A percentile compares a stretch with the other conserved stretches of the same genome.
Conservation (phyloP, 2,797 vertebrate genomes). For the Rhynchotus rufescens region DNA sequence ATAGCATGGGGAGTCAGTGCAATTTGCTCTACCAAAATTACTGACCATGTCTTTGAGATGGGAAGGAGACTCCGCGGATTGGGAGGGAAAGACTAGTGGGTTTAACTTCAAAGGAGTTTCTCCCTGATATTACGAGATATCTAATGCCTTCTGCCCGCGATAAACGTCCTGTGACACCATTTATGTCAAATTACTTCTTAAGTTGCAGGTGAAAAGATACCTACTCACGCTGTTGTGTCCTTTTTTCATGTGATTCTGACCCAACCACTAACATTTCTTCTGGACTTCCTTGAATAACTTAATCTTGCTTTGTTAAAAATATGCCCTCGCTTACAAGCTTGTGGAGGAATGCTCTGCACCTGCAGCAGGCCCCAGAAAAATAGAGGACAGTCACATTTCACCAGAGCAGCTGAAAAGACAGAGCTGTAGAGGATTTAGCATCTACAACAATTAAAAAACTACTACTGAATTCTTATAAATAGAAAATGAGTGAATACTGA, state of each 20-base stretch:
- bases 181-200: conserved; percentile 26
- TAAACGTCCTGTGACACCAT: not conserved
- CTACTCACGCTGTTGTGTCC: not conserved
- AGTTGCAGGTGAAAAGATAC: conserved; percentile 20
- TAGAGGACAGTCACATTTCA: not conserved
- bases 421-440: not conserved
- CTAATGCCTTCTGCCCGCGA: not conserved
- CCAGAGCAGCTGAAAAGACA: not conserved
- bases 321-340: not conserved
- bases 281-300: conserved; percentile 31
- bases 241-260: conserved; percentile 49
- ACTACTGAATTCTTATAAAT: not conserved
- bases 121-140: not conserved
- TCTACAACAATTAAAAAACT: not conserved
- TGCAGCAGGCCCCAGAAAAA: not conserved
- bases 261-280: conserved; percentile 15
- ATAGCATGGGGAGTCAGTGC: not conserved
- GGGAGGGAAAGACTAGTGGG: not conserved
- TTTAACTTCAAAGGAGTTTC: not conserved
- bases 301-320: conserved; percentile 5
- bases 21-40: not conserved
- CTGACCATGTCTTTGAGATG: not conserved
- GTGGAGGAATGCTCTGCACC: not conserved
- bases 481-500: not conserved
- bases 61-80: not conserved